A percentile compares a stretch with the other conserved stretches of the same genome.
Evolutionary conservation across 2,797 vertebrate genomes (phyloP).

Genomic region (Acrocephalus scirpaceus): DNA sequence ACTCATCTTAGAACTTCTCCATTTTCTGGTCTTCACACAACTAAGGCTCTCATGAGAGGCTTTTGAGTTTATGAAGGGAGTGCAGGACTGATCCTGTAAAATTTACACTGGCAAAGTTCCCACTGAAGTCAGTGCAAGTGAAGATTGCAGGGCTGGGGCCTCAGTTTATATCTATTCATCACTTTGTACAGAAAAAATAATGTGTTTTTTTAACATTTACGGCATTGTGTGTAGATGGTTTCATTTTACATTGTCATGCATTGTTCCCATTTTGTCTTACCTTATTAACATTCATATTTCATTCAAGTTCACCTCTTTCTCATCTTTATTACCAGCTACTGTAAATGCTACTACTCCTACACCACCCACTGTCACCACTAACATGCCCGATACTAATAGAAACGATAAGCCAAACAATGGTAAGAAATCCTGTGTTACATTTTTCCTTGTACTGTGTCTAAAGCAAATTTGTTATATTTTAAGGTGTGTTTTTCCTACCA

Average conservation of each 20-base stretch:
- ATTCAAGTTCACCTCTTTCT: constrained; percentile 81
- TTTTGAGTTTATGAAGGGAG: constrained; percentile 54
- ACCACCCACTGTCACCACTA: constrained; percentile 86
- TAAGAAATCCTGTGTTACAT: constrained; percentile 81
- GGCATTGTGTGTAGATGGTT: constrained; percentile 33
- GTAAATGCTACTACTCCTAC: constrained; percentile 81
- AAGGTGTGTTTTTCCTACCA: constrained; percentile 41
- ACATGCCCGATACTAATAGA: constrained; percentile 88
- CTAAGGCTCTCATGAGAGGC: not conserved
- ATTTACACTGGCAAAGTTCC: constrained; percentile 20
- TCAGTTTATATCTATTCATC: constrained; percentile 30
- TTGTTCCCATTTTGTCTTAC: constrained; percentile 72
- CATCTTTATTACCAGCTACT: constrained; percentile 85
- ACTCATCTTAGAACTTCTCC: not conserved
- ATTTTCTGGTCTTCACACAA: constrained; percentile 11
- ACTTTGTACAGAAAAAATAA: constrained; percentile 11
- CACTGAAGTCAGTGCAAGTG: not conserved
- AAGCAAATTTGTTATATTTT: constrained; percentile 47
- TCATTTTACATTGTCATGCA: constrained; percentile 65
- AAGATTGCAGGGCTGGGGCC: not conserved
- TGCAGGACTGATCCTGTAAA: constrained; percentile 6
- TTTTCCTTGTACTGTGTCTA: constrained; percentile 68
- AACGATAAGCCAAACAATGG: constrained; percentile 79
- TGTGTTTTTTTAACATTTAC: constrained; percentile 58
- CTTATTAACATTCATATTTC: constrained; percentile 77